Base-by-base conservation (phyloP, 2,888 invertebrate species). In the Phasia obesa region DNA sequence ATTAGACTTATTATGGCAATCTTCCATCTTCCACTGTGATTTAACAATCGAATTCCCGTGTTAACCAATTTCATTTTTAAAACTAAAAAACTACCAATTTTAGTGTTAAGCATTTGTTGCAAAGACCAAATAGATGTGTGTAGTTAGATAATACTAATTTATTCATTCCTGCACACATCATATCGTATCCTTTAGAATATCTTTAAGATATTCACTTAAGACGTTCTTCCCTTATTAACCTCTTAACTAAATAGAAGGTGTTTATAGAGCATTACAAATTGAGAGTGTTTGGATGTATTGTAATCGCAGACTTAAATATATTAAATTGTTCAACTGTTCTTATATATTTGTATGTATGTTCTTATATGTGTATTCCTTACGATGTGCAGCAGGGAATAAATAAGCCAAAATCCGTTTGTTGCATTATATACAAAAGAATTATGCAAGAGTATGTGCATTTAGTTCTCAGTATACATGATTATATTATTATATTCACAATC, bases 171-270 rank as follows among this genome's bases (percentile, higher is more conserved):
- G n/a, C n/a, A n/a, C n/a, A n/a, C n/a, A n/a, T n/a, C 38, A 11
- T 35, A 35, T 15, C 13, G 4, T 42, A 42, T 59, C 47, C 35
- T 59, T 57, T 23, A 49, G 19, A 71, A 49, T 60, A 35, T 35
- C 35, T 23, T 47, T 49, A 60, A 42, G 27, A 55, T 23, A 0
- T 19, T 13, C 15, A 27, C n/a, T 57, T 15, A n/a, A 21, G 35
- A 23, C 19, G 23, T 25, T 23, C 49, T 35, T 31, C 57, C 11
- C 13, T 31, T 44, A 57, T 44, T 21, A 69, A 57, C 44, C 31
- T 71, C 35, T 35, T 38, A 49, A 13, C 35, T 51, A 60, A 59
- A 71, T 71, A 17, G 13, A 71, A 35, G 31, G 69, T 44, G 69
- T 57, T 69, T 42, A 53, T 55, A 3, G n/a, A n/a, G 9, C 35